phyloP scores from a whole-genome alignment of 2,888 invertebrate genomes.

The Actias luna region DNA sequence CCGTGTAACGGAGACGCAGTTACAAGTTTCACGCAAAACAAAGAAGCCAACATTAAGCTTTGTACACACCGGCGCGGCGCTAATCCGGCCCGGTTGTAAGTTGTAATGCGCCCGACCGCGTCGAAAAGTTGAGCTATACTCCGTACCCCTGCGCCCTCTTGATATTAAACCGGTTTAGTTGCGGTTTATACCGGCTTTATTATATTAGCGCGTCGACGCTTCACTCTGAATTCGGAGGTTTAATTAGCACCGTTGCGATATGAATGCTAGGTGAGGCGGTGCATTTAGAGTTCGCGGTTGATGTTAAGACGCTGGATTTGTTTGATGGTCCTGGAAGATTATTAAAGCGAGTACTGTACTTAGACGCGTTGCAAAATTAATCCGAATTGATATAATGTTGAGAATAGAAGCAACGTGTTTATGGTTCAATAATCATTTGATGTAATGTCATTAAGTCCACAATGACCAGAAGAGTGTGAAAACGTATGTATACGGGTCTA shows the following conservation, averaged over 20 bases:
- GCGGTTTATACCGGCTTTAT: conserved; percentile 75
- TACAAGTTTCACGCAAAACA: conserved; percentile 48
- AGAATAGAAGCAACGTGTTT: neutral
- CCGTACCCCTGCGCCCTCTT: conserved; percentile 44
- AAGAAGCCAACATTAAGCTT: conserved; percentile 62
- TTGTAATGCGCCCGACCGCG: conserved; percentile 64
- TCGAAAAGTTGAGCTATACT: conserved; percentile 63
- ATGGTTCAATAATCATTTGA: neutral
- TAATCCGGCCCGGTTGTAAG: conserved; percentile 65
- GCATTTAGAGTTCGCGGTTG: conserved; percentile 28
- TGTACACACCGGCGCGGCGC: conserved; percentile 53
- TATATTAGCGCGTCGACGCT: conserved; percentile 74
- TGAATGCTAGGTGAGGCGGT: conserved; percentile 46
- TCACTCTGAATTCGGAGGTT: conserved; percentile 58
- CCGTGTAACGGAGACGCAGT: conserved; percentile 34
- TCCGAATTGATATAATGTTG: neutral
- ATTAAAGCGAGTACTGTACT: conserved; percentile 15
- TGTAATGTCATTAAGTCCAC: neutral
- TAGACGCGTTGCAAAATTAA: conserved; percentile 14
- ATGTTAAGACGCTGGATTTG: conserved; percentile 36
- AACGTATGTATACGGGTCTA: conserved; percentile 25
- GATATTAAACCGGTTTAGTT: conserved; percentile 76
- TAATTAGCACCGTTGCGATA: conserved; percentile 57
- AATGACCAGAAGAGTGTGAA: too few species aligned
- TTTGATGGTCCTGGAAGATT: conserved; percentile 31